phyloP scores from a whole-genome alignment of 2,113 vertebrate species.

The Riparia riparia region DNA sequence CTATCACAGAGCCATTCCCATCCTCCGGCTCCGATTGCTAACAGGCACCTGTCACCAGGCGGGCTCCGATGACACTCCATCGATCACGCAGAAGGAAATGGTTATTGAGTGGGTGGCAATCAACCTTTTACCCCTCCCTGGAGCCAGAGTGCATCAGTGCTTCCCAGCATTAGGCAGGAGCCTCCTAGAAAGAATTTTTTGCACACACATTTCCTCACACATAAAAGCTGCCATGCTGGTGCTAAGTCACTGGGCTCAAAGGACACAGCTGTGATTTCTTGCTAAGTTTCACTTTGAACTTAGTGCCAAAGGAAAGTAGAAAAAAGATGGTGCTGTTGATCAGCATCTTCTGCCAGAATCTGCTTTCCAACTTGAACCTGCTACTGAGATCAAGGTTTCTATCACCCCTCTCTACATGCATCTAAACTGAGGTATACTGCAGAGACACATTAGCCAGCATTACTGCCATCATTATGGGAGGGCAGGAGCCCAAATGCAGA shows the following conservation, averaged over 20 bases:
- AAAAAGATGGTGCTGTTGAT: fast-evolving
- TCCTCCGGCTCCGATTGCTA: background rate
- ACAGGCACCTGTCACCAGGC: background rate
- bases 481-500: background rate
- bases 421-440: background rate
- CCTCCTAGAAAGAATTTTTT: conserved; percentile 6
- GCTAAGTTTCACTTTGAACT: background rate
- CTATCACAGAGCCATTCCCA: background rate
- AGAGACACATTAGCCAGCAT: background rate
- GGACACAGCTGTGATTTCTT: background rate
- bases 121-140: conserved; percentile 55
- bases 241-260: background rate
- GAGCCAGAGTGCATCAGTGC: background rate
- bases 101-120: conserved; percentile 58
- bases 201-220: fast-evolving
- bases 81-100: conserved; percentile 51
- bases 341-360: background rate
- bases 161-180: conserved; percentile 19
- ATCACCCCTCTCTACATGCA: background rate
- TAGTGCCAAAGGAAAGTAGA: background rate
- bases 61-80: background rate
- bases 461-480: background rate
- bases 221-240: background rate
- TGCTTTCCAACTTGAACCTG: background rate
- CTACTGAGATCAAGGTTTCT: background rate